Evolutionary conservation across 2,113 vertebrate genomes (phyloP).

Genomic region (Dendropsophus ebraccatus): DNA sequence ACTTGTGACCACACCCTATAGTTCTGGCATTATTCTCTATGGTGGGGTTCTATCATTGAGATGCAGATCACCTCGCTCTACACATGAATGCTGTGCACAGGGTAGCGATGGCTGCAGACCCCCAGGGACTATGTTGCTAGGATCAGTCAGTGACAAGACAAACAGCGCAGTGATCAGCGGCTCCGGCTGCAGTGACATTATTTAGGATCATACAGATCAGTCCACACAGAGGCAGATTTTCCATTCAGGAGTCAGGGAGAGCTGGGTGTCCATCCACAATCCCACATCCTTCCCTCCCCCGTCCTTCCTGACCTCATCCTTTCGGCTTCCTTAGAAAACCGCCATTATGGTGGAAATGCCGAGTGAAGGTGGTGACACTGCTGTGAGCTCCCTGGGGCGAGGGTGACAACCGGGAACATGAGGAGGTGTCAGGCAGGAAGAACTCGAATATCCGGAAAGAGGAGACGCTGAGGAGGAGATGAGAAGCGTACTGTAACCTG

Average conservation of each 20-base stretch:
- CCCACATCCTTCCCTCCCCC: neutral
- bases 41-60: neutral
- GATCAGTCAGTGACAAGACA: neutral
- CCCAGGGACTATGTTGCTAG: neutral
- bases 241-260: neutral
- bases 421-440: neutral
- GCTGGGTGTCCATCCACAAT: neutral
- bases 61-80: neutral
- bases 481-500: neutral
- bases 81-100: neutral
- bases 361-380: neutral
- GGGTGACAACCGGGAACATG: neutral
- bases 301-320: neutral
- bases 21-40: neutral
- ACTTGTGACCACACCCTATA: no score
- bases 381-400: neutral
- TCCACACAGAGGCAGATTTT: neutral
- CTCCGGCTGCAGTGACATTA: no score
- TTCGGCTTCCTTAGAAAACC: neutral
- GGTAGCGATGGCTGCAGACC: neutral
- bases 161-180: neutral
- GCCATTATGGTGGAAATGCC: neutral
- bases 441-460: neutral
- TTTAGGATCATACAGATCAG: no score
- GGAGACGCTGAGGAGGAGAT: neutral